Percentiles rank a stretch among this genome's conserved stretches.
phyloP scores from a whole-genome alignment of 2,113 vertebrate genomes.

The Xiphophorus maculatus region DNA sequence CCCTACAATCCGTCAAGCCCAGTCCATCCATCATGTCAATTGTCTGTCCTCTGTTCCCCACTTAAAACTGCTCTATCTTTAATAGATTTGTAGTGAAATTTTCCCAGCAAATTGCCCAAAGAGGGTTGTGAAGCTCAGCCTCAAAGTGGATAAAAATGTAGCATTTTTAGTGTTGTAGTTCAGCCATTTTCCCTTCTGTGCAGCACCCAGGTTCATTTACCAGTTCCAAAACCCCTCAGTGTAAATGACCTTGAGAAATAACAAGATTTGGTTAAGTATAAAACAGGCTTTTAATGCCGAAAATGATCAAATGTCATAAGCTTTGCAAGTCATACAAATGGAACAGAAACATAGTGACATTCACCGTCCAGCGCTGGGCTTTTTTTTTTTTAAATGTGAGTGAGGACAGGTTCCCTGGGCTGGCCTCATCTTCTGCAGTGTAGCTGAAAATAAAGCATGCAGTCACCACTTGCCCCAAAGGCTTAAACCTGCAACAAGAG shows the following conservation, averaged over 20 bases:
- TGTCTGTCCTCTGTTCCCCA: neutral
- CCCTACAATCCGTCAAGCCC: too few relatives aligned
- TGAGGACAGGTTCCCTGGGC: slow-evolving; percentile 62
- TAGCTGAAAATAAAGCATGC: slow-evolving; percentile 15
- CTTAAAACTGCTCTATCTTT: neutral
- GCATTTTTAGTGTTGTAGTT: too few relatives aligned
- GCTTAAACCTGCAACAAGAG: slow-evolving; percentile 30
- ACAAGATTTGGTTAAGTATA: too few relatives aligned
- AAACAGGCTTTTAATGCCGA: too few relatives aligned
- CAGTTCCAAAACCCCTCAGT: too few relatives aligned
- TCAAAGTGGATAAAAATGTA: neutral
- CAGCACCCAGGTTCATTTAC: too few relatives aligned
- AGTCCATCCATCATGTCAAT: neutral
- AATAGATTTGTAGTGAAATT: neutral
- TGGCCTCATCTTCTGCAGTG: slow-evolving; percentile 28
- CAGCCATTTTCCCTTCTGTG: too few relatives aligned
- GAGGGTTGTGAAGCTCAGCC: neutral
- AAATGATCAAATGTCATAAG: too few relatives aligned
- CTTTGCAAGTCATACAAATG: too few relatives aligned
- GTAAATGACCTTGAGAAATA: too few relatives aligned
- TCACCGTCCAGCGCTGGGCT: neutral
- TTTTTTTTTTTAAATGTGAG: slow-evolving; percentile 65
- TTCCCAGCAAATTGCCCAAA: neutral
- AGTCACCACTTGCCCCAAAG: slow-evolving; percentile 13
- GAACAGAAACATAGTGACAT: too few relatives aligned